Percentiles rank a stretch among this genome's conserved stretches.
Conservation (phyloP, 2,888 invertebrate species). For the Spicauda simplicius region DNA sequence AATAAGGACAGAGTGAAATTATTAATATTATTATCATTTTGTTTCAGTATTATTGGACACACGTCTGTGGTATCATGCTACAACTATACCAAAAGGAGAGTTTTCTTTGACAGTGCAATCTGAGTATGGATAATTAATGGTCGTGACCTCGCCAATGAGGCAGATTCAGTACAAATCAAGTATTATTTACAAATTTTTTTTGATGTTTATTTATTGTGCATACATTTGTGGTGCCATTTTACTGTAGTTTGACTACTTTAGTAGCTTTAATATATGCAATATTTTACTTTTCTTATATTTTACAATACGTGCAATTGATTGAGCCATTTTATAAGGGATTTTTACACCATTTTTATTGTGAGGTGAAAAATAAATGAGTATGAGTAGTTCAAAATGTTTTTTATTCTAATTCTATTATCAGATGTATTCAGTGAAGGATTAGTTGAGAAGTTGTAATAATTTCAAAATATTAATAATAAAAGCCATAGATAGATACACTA, state of each 20-base stretch:
- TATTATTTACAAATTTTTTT: slow-evolving; percentile 65
- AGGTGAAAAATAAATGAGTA: slow-evolving; percentile 48
- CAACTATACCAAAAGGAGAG: slow-evolving; percentile 91
- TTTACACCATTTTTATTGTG: slow-evolving; percentile 28
- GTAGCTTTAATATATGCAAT: slow-evolving; percentile 54
- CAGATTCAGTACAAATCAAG: slow-evolving; percentile 59
- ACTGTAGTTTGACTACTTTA: slow-evolving; percentile 67
- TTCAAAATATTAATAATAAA: slow-evolving; percentile 32
- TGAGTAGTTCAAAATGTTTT: slow-evolving; percentile 71
- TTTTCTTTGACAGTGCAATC: slow-evolving; percentile 96
- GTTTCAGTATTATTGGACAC: slow-evolving; percentile 93
- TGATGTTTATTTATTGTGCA: slow-evolving; percentile 53
- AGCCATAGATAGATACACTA: slow-evolving; percentile 27
- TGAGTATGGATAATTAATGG: slow-evolving; percentile 91
- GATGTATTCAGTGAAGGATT: slow-evolving; percentile 70
- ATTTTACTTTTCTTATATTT: slow-evolving; percentile 43
- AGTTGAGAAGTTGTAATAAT: slow-evolving; percentile 44
- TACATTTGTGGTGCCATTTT: slow-evolving; percentile 71
- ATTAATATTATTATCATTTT: slow-evolving; percentile 27
- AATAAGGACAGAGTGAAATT: neutral
- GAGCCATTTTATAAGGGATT: slow-evolving; percentile 49
- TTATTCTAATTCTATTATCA: slow-evolving; percentile 76
- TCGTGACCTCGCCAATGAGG: slow-evolving; percentile 36
- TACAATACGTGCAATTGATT: slow-evolving; percentile 50
- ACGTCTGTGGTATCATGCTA: slow-evolving; percentile 96